A percentile compares a stretch with the other conserved stretches of the same genome.
Conservation (phyloP, 2,113 vertebrate species). For the Cryptoleucopteryx plumbea region DNA sequence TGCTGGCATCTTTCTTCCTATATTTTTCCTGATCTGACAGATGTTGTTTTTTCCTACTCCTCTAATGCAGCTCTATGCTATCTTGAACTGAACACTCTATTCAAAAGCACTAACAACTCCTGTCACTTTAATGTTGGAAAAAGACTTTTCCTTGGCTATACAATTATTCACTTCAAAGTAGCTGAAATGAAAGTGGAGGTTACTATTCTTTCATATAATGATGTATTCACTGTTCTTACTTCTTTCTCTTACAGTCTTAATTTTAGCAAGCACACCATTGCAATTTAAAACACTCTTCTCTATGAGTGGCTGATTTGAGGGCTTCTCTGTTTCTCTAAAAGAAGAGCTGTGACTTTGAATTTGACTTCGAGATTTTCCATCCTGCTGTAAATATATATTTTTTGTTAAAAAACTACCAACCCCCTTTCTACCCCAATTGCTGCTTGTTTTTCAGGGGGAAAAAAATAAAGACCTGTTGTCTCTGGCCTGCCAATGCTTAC, state of each 20-base stretch:
- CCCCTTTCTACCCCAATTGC: neutral
- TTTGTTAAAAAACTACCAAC: neutral
- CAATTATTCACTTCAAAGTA: neutral
- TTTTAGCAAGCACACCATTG: neutral
- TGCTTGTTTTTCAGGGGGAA: neutral
- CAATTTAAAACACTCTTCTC: neutral
- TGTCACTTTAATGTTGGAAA: neutral
- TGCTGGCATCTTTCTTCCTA: neutral
- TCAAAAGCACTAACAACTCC: neutral
- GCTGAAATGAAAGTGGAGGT: neutral
- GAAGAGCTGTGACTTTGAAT: neutral
- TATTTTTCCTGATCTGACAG: neutral
- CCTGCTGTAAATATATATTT: neutral
- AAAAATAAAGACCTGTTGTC: neutral
- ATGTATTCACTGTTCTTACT: neutral
- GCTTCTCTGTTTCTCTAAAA: neutral
- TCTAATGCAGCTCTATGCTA: neutral
- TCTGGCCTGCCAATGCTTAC: neutral
- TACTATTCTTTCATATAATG: neutral
- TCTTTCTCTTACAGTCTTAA: neutral
- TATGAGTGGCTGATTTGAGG: neutral
- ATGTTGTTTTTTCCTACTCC: neutral
- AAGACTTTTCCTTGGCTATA: neutral
- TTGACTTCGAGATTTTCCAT: neutral
- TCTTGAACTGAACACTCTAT: neutral